These are phyloP conservation scores for Drosophila tanythrix DNA, from an alignment of 2,888 invertebrate genomes.

Conservation along the genomic window DNA sequence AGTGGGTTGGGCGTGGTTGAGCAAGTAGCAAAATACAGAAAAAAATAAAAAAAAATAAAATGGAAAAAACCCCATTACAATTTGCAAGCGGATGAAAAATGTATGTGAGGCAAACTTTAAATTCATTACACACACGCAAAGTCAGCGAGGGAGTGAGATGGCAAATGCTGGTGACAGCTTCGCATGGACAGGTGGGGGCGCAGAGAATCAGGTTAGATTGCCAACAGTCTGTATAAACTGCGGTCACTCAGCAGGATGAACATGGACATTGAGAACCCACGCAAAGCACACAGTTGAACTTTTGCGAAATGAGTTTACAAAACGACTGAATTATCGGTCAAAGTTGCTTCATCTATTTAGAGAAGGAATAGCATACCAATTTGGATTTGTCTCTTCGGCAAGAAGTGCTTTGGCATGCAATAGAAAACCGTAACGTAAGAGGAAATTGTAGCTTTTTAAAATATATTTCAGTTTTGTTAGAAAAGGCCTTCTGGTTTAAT, in stretches of 20 bases:
- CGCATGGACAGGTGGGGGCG: constrained; percentile 40
- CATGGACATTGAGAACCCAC: constrained; percentile 24
- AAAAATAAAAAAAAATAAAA: constrained; percentile 10
- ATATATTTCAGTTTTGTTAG: neutral
- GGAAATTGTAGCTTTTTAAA: neutral
- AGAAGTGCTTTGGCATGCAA: neutral
- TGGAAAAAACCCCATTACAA: constrained; percentile 66
- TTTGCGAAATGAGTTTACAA: constrained; percentile 3
- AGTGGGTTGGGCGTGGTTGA: constrained; percentile 21
- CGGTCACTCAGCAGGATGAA: constrained; percentile 63
- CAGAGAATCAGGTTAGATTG: constrained; percentile 27
- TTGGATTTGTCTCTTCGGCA: neutral
- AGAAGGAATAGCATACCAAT: neutral
- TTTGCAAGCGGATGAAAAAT: constrained; percentile 78
- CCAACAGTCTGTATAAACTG: constrained; percentile 74
- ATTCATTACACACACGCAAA: constrained; percentile 80
- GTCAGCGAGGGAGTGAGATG: constrained; percentile 31
- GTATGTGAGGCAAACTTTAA: constrained; percentile 77
- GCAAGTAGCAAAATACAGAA: constrained; percentile 27
- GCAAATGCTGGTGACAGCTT: constrained; percentile 65
- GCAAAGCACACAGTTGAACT: constrained; percentile 23
- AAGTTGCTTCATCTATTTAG: neutral
- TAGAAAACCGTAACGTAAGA: neutral
- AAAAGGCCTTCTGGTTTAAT: neutral
- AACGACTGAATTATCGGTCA: neutral